Base-by-base conservation (phyloP, 2,113 vertebrate species). In the Pollimyrus isidori region DNA sequence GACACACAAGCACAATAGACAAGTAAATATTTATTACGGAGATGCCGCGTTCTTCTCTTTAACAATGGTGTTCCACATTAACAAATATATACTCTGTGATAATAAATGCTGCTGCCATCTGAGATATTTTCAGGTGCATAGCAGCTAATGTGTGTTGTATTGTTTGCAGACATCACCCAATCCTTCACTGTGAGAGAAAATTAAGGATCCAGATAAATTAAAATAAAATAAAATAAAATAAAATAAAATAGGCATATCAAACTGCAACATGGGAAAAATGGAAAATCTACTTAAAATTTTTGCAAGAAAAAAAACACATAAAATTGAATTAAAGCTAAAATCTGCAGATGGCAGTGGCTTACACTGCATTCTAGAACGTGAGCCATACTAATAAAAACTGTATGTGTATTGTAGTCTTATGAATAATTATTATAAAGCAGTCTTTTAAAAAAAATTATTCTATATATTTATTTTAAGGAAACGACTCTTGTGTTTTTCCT, bases 41-140 rank as follows among this genome's bases (percentile, higher is more conserved):
- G 93, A 93, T 93, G 93, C 92, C 91, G 93, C 89, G 91, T 90
- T 95, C 93, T 93, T 95, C 93, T 93, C 90, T 90, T 73, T 85
- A 93, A 94, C 93, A 93, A 92, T 94, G 92, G 92, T 91, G 92
- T 83, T 91, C 91, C 94, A 87, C 85, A 91, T 94, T 93, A 93
- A 93, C 91, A 92, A 91, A 95, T 94, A 93, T 92, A 87, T 91
- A 93, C 92, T 91, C 91, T 93, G 92, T 92, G 89, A 21, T 62
- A 90, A 80, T 76, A 91, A 87, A 90, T 90, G 69, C 87, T 89
- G 85, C 86, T 46, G 65, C 86, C 11, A 11, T 46, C 46, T 30
- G 39, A 58, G 23, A 39, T 52, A 69, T 53, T 52, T 50, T 80
- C n/a, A 50, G 48, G n/a, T 73, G 7, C 13, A 49, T 48, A 50